These are phyloP conservation scores for Tipula unca DNA, from an alignment of 2,888 invertebrate species.

Conservation along the genomic window DNA sequence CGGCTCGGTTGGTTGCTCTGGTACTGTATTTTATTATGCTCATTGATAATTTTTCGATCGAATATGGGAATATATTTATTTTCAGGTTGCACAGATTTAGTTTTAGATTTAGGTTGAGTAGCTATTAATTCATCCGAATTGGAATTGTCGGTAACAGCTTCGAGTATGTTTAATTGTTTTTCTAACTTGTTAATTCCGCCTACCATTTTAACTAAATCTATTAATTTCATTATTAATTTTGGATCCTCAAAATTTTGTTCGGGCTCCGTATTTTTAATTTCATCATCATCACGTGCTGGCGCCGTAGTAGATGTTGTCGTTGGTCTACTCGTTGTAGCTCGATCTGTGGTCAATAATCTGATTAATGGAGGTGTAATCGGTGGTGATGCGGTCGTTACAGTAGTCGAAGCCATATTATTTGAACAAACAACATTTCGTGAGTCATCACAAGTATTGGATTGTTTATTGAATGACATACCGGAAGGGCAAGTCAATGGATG, in stretches of 20 bases:
- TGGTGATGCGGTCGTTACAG: background rate
- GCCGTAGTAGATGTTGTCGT: too few species aligned
- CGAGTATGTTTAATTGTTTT: slow-evolving; percentile 57
- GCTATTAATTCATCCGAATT: too few species aligned
- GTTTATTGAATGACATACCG: slow-evolving; percentile 83
- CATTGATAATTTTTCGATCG: too few species aligned
- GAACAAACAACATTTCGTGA: slow-evolving; percentile 74
- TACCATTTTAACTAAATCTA: slow-evolving; percentile 76
- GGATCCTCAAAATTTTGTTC: slow-evolving; percentile 39
- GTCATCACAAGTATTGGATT: slow-evolving; percentile 87
- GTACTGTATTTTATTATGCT: too few species aligned
- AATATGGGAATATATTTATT: too few species aligned
- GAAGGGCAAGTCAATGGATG: slow-evolving; percentile 91
- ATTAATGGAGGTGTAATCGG: too few species aligned
- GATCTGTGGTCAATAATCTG: too few species aligned
- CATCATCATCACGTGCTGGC: slow-evolving; percentile 38
- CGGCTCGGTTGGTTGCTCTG: too few species aligned
- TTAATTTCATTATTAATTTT: slow-evolving; percentile 68
- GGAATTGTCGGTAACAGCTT: too few species aligned
- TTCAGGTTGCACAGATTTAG: too few species aligned
- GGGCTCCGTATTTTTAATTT: slow-evolving; percentile 23
- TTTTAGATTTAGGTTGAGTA: too few species aligned
- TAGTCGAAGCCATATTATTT: slow-evolving; percentile 32
- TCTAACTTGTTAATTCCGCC: slow-evolving; percentile 85
- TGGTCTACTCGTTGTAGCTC: too few species aligned